Base-by-base conservation (phyloP, 2,888 invertebrate genomes). In the Luffia ferchaultella region DNA sequence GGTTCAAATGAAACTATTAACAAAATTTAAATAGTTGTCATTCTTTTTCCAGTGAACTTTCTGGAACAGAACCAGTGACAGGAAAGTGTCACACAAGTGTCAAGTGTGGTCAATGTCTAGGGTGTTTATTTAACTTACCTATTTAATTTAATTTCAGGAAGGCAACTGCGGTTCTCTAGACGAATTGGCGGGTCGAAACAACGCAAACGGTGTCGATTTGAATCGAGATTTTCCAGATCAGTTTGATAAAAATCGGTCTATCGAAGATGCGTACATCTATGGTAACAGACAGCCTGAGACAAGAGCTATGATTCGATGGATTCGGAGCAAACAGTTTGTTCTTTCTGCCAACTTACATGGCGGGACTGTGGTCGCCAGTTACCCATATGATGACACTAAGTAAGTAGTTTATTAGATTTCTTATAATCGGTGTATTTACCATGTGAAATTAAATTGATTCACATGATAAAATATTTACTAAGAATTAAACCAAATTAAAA, bases 351-450 rank as follows among this genome's bases (percentile, higher is more conserved):
- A 97, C 74, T 86, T 97, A 47, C 97, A 97, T 69, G 97, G 96
- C n/a, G 97, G 97, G 1, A 96, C 98, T 40, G 86, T 99, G 1
- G 98, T 99, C 1, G 98, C 97, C 49, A 98, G 98, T 72, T 99
- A 98, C 77, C 99, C 99, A 0, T 99, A 88, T 66, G 98, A 97
- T 74, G 92, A 95, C 70, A 90, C 92, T 16, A 86, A 86, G 93
- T 93, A 79, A 76, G 68, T 62, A 3, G 18, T 43, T 50, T 46
- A 2, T 20, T 16, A n/a, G n/a, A n/a, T n/a, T n/a, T n/a, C n/a
- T n/a, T n/a, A n/a, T n/a, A n/a, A n/a, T n/a, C n/a, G n/a, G n/a
- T n/a, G n/a, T n/a, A n/a, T n/a, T n/a, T n/a, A n/a, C n/a, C n/a
- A n/a, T n/a, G n/a, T n/a, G n/a, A n/a, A n/a, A n/a, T n/a, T n/a